Base-by-base conservation (phyloP, 2,113 vertebrate genomes). In the Spilogale gracilis region DNA sequence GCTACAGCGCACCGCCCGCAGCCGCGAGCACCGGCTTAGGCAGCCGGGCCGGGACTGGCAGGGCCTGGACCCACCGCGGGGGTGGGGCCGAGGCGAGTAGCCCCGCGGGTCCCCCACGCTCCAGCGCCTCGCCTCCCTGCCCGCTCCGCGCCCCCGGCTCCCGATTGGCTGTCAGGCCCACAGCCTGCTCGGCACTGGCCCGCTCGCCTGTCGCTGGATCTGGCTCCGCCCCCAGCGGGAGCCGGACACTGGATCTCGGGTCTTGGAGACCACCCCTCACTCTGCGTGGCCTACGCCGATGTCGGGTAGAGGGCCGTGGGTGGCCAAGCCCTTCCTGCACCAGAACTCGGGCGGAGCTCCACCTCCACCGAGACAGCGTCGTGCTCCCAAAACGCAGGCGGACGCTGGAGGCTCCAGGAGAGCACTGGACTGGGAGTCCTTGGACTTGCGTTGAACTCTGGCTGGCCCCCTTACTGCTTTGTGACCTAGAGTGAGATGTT, bases 151-250 rank as follows among this genome's bases (percentile, higher is more conserved):
- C 73, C 86, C 73, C 88, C 30, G 14, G 69, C 1, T 9, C 1
- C 82, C 52, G 92, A 97, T 98, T 97, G 98, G 98, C 30, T 96
- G 56, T 7, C 27, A 60, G 45, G 45, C 17, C 38, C 54, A 76
- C 17, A 78, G 38, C 7, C 92, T 20, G 27, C 52, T 43, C 38
- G 5, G 0, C 80, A 97, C 90, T 97, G 97, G 98, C n/a, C 71
- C 1, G 17, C 45, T 96, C 12, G 9, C 69, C 84, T 94, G 96
- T 94, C 97, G 45, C 50, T 97, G 23, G 30, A 23, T n/a, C 38
- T 58, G 84, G 90, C 86, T 92, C 97, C 80, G 74, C 94, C 97
- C 61, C 50, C 25, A 73, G 48, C 7, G 18, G 89, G 73, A 69
- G 71, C 30, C 27, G 0, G 21, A 71, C 79, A 21, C 54, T 0